Percentiles rank a stretch among this genome's conserved stretches.
Evolutionary conservation across 2,797 vertebrate genomes (phyloP).

Genomic region (Furcifer pardalis): DNA sequence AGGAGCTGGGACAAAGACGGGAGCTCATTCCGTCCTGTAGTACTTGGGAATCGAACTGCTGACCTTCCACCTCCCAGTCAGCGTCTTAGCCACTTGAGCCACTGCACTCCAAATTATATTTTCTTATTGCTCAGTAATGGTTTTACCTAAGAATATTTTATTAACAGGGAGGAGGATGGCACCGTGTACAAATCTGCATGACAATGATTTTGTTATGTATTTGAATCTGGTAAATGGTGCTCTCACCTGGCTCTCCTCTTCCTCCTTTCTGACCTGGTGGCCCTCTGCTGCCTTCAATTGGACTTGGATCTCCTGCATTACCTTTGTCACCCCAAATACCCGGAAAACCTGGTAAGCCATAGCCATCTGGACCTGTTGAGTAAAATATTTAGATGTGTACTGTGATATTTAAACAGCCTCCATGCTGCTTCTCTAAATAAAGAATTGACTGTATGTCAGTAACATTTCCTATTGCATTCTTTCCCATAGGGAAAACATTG

Average conservation of each 20-base stretch:
- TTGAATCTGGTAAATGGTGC: background rate
- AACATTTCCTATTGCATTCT: background rate
- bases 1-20: too few relatives aligned
- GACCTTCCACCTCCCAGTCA: too few relatives aligned
- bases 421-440: background rate
- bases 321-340: conserved; percentile 85
- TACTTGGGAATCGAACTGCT: too few relatives aligned
- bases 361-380: conserved; percentile 80
- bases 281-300: conserved; percentile 79
- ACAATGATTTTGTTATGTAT: background rate
- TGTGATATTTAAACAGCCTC: background rate
- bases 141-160: background rate
- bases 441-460: background rate
- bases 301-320: conserved; percentile 82
- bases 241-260: conserved; percentile 84
- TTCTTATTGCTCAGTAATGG: background rate
- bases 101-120: background rate
- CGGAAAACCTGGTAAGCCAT: conserved; percentile 80
- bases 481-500: background rate
- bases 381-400: background rate
- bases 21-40: too few relatives aligned
- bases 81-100: too few relatives aligned
- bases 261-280: conserved; percentile 82
- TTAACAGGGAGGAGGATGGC: background rate
- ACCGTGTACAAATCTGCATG: background rate